Percentiles rank a stretch among this genome's conserved stretches.
Evolutionary conservation across 2,888 invertebrate genomes (phyloP).

Genomic region (Amphipyra tragopoginis): DNA sequence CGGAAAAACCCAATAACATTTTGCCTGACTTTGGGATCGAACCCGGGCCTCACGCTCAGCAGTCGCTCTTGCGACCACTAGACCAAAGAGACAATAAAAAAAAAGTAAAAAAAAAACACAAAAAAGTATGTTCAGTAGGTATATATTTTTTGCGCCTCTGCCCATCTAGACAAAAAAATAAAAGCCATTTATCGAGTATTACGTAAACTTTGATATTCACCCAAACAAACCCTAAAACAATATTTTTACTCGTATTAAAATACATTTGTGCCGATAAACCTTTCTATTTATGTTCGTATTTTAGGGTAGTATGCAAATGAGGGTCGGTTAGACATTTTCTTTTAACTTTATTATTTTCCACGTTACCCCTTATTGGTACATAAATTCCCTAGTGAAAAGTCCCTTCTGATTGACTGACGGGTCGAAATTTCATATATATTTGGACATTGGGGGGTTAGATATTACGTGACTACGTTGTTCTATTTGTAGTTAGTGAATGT

Average conservation of each 20-base stretch:
- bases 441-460: slow-evolving; percentile 38
- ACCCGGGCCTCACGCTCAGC: too few relatives aligned
- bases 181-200: slow-evolving; percentile 27
- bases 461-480: slow-evolving; percentile 36
- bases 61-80: too few relatives aligned
- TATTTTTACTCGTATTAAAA: slow-evolving; percentile 55
- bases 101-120: too few relatives aligned
- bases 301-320: slow-evolving; percentile 61
- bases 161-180: slow-evolving; percentile 20
- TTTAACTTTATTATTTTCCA: slow-evolving; percentile 65
- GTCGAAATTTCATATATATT: slow-evolving; percentile 61
- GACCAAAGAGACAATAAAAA: too few relatives aligned
- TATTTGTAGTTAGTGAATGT: slow-evolving; percentile 32
- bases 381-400: slow-evolving; percentile 67
- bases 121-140: too few relatives aligned
- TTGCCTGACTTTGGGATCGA: too few relatives aligned
- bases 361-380: slow-evolving; percentile 58
- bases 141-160: slow-evolving; percentile 11
- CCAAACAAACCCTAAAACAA: slow-evolving; percentile 51
- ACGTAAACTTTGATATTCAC: slow-evolving; percentile 29
- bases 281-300: slow-evolving; percentile 58
- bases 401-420: slow-evolving; percentile 66
- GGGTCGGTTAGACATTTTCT: slow-evolving; percentile 57
- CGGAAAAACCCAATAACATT: too few relatives aligned
- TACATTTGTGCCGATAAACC: slow-evolving; percentile 55